Conservation (phyloP, 1,140 invertebrate genomes). For the Nephotettix cincticeps region DNA sequence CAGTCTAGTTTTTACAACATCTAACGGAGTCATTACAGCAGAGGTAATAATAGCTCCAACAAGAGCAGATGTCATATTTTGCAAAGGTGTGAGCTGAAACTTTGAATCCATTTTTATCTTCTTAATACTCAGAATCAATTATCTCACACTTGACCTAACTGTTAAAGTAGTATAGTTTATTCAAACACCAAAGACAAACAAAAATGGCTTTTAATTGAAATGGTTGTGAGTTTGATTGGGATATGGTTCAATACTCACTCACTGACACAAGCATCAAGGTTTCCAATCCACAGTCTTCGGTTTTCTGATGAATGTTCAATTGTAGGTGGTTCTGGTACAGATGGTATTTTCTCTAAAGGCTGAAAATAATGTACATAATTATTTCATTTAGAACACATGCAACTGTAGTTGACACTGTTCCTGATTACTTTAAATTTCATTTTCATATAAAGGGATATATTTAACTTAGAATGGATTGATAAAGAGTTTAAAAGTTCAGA, state of each 20-base stretch:
- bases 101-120: not conserved
- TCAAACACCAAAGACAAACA: no score
- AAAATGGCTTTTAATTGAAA: not conserved
- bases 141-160: no score
- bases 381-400: no score
- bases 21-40: constrained; percentile 32
- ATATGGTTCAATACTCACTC: constrained; percentile 79
- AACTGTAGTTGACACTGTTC: no score
- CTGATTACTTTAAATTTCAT: no score
- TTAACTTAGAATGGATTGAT: no score
- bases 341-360: constrained; percentile 14
- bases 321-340: constrained; percentile 11
- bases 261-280: constrained; percentile 82
- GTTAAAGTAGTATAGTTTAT: no score
- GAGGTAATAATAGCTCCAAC: constrained; percentile 36
- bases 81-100: constrained; percentile 23
- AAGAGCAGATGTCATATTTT: constrained; percentile 38
- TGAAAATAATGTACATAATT: not conserved
- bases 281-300: constrained; percentile 85
- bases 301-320: constrained; percentile 53
- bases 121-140: no score
- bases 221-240: constrained; percentile 40
- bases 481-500: no score
- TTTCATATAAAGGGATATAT: no score
- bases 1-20: constrained; percentile 12